Base-by-base conservation (phyloP, 53 echinoderm and acorn worm genomes). In the Hippasteria phrygiana region DNA sequence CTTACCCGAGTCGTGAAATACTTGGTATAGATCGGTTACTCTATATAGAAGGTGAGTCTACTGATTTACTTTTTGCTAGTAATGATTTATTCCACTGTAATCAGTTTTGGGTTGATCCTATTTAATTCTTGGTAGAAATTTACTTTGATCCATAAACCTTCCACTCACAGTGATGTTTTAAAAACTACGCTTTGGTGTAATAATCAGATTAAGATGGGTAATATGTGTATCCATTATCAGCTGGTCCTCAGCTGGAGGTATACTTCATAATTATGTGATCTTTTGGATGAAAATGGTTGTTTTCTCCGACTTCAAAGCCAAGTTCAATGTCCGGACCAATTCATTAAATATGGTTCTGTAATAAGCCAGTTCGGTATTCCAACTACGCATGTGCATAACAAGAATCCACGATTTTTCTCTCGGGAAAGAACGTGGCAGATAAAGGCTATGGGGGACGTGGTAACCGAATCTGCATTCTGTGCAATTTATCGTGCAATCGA, bases 271-370 rank as follows among this genome's bases (percentile, higher is more conserved):
- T 1, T 54, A 31, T 77, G 72, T 72, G 72, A 72, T 42, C 72
- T 72, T 40, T 40, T 72, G 16, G 72, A 72, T 22, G 42, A 72
- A 11, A 67, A 67, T 31, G 69, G 69, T 10, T 9, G 9, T 67
- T 67, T 67, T 67, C 17, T 67, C 4, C 42, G 33, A 40, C 17
- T 72, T 67, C 39, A 40, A 40, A 20, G 72, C 42, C 39, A 72
- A 72, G 9, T 39, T 40, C 42, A 72, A 72, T 72, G 72, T 72
- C 24, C n/a, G n/a, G n/a, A n/a, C n/a, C n/a, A n/a, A n/a, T n/a
- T n/a, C n/a, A n/a, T n/a, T n/a, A n/a, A n/a, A n/a, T n/a, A n/a
- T n/a, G n/a, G n/a, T n/a, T n/a, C n/a, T n/a, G n/a, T 67, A 9
- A 33, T 67, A 5, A 72, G 72, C n/a, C n/a, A n/a, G n/a, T n/a